phyloP scores from a whole-genome alignment of 1,140 invertebrate species.

The Armadillidium nasatum region DNA sequence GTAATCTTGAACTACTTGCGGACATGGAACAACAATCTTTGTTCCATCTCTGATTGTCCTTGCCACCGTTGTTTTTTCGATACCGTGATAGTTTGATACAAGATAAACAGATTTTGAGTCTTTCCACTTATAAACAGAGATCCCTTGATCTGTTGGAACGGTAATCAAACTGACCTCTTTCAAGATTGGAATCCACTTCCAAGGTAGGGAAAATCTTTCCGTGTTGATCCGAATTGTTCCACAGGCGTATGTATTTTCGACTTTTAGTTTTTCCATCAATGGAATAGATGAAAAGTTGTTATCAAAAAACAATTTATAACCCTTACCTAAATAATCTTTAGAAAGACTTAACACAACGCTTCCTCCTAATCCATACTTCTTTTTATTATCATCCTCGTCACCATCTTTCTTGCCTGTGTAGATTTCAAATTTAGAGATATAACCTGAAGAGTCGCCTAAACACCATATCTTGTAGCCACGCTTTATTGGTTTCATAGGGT shows the following conservation, averaged over 20 bases:
- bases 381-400: conserved; percentile 43
- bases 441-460: conserved; percentile 47
- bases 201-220: conserved; percentile 33
- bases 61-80: background rate
- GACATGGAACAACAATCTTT: conserved; percentile 36
- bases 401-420: conserved; percentile 49
- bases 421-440: conserved; percentile 51
- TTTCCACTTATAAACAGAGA: conserved; percentile 18
- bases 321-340: conserved; percentile 42
- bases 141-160: background rate
- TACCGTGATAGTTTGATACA: conserved; percentile 19
- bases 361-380: conserved; percentile 46
- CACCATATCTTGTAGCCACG: conserved; percentile 51
- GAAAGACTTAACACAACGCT: conserved; percentile 48
- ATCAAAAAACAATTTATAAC: conserved; percentile 49
- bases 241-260: conserved; percentile 48
- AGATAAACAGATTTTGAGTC: conserved; percentile 20
- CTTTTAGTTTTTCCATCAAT: conserved; percentile 48
- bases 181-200: conserved; percentile 33
- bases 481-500: conserved; percentile 53
- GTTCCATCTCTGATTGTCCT: conserved; percentile 36
- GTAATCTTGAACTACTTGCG: conserved; percentile 47
- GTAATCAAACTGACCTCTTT: conserved; percentile 37
- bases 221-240: conserved; percentile 49
- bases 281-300: conserved; percentile 50